Evolutionary conservation across 1,140 invertebrate genomes (phyloP), one percentile per base, ranked within the genome.

Genomic region (Lerema accius): DNA sequence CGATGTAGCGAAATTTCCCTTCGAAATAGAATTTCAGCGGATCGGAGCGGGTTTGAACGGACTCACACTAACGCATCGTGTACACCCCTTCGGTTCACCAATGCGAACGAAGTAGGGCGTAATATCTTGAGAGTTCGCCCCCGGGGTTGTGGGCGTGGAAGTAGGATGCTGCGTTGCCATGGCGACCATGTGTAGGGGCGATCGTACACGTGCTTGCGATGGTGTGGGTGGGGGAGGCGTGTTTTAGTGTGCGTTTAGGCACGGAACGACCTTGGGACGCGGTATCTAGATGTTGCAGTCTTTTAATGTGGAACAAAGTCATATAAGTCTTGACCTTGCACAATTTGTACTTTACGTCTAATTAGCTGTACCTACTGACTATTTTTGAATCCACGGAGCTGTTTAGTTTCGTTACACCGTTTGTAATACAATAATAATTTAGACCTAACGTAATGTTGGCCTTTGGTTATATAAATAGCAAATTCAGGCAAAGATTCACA

Each of bases 81-180:
- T 85, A 85, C 82, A 88, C 87, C 86, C 85, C 83, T 87, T 89
- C 85, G 69, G 78, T 83, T 85, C 86, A 73, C 87, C 87, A 90
- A 90, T 90, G 80, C 85, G 85, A 73, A 77, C 84, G 84, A 86
- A 85, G 81, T 86, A 84, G 87, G 85, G 87, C 84, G 86, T 85
- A 83, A 87, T 87, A 89, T 87, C 86, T 87, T 89, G 86, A 89
- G 86, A 86, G 84, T 84, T 85, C 82, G 84, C 82, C 84, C 86
- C 84, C 79, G 70, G 81, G 82, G 78, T 83, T 68, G 87, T 82
- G 85, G 87, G 85, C 83, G 87, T 86, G 86, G 86, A 89, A 83
- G 77, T 84, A 82, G 84, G 85, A 87, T 84, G 84, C 87, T 88
- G 85, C 78, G 87, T 90, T 78, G 78, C 80, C 70, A 86, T 90